Conservation (phyloP, 2,113 vertebrate genomes). For the Elephantulus edwardii region DNA sequence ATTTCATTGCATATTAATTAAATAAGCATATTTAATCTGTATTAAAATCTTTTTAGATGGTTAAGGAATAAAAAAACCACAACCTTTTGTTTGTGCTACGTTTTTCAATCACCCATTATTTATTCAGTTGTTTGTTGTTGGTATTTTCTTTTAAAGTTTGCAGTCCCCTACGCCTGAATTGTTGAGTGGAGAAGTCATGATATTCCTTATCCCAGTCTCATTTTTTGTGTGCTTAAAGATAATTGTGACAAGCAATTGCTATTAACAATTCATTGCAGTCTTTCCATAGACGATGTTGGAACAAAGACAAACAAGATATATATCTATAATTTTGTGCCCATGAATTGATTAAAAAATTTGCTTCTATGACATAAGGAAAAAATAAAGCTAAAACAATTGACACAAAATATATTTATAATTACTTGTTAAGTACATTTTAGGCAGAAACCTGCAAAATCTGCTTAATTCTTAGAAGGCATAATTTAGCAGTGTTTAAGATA, state of each 20-base stretch:
- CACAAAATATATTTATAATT: neutral
- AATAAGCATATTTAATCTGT: neutral
- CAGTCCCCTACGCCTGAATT: neutral
- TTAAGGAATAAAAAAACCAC: neutral
- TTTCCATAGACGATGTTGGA: neutral
- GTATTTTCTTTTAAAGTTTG: too few species aligned
- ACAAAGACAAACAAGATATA: neutral
- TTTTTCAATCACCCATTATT: neutral
- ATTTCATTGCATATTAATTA: neutral
- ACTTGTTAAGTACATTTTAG: neutral
- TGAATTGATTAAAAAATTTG: slow-evolving; percentile 15
- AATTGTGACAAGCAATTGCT: neutral
- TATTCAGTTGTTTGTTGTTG: neutral
- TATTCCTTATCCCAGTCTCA: neutral
- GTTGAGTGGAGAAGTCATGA: neutral
- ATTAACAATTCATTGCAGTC: too few species aligned
- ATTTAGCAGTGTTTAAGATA: neutral
- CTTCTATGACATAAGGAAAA: slow-evolving; percentile 7
- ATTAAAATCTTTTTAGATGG: neutral
- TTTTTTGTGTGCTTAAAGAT: slow-evolving; percentile 6
- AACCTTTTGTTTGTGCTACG: neutral
- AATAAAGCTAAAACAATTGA: neutral
- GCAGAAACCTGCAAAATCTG: neutral
- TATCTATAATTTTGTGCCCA: neutral
- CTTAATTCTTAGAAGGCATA: neutral